Base-by-base conservation (phyloP, 2,113 vertebrate genomes). In the Scalopus aquaticus region DNA sequence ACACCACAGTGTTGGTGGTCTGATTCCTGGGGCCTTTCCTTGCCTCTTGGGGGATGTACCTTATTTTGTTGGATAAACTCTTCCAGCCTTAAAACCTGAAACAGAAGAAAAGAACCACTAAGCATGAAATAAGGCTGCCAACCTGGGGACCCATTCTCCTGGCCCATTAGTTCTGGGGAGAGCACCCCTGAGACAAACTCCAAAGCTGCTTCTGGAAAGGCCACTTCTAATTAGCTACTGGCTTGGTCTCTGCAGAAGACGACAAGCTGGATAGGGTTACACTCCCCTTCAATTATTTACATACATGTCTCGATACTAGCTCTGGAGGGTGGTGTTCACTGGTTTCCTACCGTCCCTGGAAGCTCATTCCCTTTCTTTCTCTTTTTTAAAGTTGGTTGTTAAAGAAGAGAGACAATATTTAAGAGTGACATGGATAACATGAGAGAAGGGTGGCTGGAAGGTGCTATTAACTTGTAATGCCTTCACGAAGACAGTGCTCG, bases 21-120 rank as follows among this genome's bases (percentile, higher is more conserved):
- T 77, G 19, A n/a, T 72, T 96, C 83, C 42, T 70, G 51, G 35
- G 95, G 22, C 13, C 5, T 26, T 54, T 95, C 72, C 6, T 90
- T 24, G 2, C 30, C 78, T 93, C 79, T 92, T 35, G 0, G 49
- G 28, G 26, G 42, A 65, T 0, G 37, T 1, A 28, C 74, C 30
- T 95, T 86, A 44, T 94, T 97, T 93, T 96, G 77, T 11, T 95
- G 95, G 95, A 97, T 97, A 83, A 96, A 96, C 93, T 94, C 90
- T 70, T 98, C 91, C 46, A 96, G 42, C 37, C 79, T 97, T 78
- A 96, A 97, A 93, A 97, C 92, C 93, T 96, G n/a, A 90, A 44
- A 91, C 22, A 95, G 86, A 72, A 89, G 74, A 88, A 56, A 51
- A 17, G 30, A 89, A 69, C 69, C 7, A 20, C 39, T 37, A 2